Percentiles rank a stretch among this genome's conserved stretches.
phyloP scores from a whole-genome alignment of 2,797 vertebrate species.

The Alfaro cultratus region DNA sequence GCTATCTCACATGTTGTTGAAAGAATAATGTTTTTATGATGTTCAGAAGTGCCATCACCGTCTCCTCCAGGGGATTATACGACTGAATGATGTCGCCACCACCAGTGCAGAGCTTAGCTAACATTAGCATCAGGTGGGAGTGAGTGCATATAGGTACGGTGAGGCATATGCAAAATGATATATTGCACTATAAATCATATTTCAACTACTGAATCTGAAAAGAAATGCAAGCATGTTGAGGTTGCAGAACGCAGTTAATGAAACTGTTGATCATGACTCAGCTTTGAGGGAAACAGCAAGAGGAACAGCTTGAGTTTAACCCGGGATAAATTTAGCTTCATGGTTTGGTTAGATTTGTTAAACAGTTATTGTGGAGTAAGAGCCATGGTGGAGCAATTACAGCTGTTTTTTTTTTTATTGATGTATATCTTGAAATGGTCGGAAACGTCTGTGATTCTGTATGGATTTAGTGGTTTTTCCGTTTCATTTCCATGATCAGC shows the following conservation, averaged over 20 bases:
- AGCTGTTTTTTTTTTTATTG: not conserved
- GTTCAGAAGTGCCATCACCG: not conserved
- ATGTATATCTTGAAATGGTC: not conserved
- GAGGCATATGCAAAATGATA: not conserved
- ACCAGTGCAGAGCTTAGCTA: not conserved
- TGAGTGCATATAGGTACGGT: not conserved
- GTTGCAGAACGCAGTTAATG: not conserved
- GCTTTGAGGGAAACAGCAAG: not conserved
- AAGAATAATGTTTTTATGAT: not conserved
- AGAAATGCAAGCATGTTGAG: not conserved
- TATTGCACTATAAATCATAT: not conserved
- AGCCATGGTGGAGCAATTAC: not conserved
- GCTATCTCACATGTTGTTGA: not conserved
- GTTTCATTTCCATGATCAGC: not conserved
- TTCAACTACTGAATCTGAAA: not conserved
- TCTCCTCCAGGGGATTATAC: not conserved
- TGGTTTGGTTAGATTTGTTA: not conserved
- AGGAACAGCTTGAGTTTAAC: not conserved
- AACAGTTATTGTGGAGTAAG: not conserved
- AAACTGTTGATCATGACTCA: not conserved
- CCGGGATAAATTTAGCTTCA: not conserved
- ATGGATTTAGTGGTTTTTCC: not conserved
- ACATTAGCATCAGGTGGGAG: not conserved
- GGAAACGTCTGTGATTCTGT: not conserved
- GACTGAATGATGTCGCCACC: not conserved